Evolutionary conservation across 1,140 invertebrate genomes (phyloP).

Genomic region (Trissolcus basalis): DNA sequence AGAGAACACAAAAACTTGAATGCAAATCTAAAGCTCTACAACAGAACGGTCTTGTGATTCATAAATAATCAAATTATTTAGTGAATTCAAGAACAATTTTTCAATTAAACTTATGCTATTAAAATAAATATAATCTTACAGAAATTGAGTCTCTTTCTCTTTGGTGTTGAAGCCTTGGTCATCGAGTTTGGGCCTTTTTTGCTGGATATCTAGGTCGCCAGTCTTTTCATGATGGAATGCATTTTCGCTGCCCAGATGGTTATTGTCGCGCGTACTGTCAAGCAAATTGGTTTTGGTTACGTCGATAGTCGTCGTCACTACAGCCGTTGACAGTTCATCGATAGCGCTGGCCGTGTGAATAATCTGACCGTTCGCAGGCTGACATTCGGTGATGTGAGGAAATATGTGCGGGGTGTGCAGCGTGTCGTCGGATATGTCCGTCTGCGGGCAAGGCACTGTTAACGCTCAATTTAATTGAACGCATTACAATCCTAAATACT

Average conservation of each 20-base stretch:
- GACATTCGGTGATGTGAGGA: slow-evolving; percentile 70
- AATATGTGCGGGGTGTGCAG: slow-evolving; percentile 77
- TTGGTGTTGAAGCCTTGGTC: background rate
- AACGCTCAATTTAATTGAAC: slow-evolving; percentile 50
- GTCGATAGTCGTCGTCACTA: slow-evolving; percentile 38
- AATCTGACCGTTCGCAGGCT: slow-evolving; percentile 51
- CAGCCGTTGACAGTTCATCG: slow-evolving; percentile 56
- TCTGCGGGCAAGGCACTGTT: slow-evolving; percentile 59
- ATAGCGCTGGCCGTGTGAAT: slow-evolving; percentile 43
- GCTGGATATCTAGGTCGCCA: background rate
- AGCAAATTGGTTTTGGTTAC: slow-evolving; percentile 47
- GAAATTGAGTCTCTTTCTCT: slow-evolving; percentile 4
- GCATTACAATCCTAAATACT: slow-evolving; percentile 37
- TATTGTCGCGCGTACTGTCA: slow-evolving; percentile 29
- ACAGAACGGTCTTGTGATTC: too few relatives aligned
- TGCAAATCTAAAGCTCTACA: too few relatives aligned
- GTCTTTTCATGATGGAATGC: slow-evolving; percentile 35
- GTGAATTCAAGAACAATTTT: too few relatives aligned
- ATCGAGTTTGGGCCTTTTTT: slow-evolving; percentile 16
- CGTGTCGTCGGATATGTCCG: slow-evolving; percentile 71
- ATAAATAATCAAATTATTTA: too few relatives aligned
- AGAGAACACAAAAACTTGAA: slow-evolving; percentile 6
- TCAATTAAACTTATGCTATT: too few relatives aligned
- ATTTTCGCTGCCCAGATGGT: slow-evolving; percentile 34
- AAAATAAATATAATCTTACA: slow-evolving; percentile 18